Base-by-base conservation (phyloP, 2,797 vertebrate genomes). In the Tangara arthus region DNA sequence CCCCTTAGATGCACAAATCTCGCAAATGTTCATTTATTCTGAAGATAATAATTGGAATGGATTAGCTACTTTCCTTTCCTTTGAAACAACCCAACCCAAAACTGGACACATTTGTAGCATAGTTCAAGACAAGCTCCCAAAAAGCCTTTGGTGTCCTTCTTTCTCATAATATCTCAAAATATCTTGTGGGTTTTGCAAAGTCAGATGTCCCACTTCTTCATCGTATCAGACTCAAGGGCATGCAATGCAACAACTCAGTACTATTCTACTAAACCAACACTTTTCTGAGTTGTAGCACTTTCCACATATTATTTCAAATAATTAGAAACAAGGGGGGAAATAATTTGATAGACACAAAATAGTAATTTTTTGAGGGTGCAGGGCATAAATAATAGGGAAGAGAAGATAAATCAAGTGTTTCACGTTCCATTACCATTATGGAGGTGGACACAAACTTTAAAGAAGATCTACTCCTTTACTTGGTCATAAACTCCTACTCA, bases 81-180 rank as follows among this genome's bases (percentile, higher is more conserved):
- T 52, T 26, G 20, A 26, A 71, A 16, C 78, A 30, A 19, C 1
- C 1, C 17, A 68, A 8, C 13, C 6, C 24, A 47, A 87, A 82
- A 22, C 3, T 5, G 3, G 12, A 37, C 1, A 1, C 53, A 3
- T 13, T 27, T 20, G 2, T 47, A 11, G 5, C 5, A 59, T 4
- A 44, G 7, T 50, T 78, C 34, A 78, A 70, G 9, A 2, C 27
- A 66, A 75, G 17, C 7, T 91, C 19, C 21, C 11, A 5, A 46
- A 78, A 81, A 64, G 1, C 4, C 49, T 76, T 68, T 53, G 16
- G 1, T 0, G 1, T 22, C 13, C n/a, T 80, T 85, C 42, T 86
- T 79, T 77, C 8, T 49, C 8, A 53, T 32, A 56, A 26, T n/a
- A 5, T 50, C 19, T 70, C 66, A 24, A 56, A 77, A 73, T 42